phyloP scores from a whole-genome alignment of 2,113 vertebrate genomes.

The Montifringilla adamsi region DNA sequence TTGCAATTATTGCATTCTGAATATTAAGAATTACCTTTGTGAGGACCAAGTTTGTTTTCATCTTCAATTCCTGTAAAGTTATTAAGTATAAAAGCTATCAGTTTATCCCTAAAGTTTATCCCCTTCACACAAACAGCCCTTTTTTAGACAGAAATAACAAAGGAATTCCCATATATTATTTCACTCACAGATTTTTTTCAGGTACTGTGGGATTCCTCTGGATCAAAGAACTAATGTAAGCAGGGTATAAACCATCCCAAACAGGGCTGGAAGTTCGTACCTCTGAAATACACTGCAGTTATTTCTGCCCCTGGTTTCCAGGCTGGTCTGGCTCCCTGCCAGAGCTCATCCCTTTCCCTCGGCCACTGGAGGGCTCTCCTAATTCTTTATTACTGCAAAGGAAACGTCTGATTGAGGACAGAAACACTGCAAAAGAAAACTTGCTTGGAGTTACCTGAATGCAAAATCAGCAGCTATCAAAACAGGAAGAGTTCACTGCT shows the following conservation, averaged over 20 bases:
- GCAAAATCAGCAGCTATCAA: neutral
- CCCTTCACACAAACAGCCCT: neutral
- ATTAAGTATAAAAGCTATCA: neutral
- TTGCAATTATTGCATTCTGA: neutral
- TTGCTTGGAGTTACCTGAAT: neutral
- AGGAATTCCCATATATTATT: neutral
- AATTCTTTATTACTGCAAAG: neutral
- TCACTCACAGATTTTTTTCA: neutral
- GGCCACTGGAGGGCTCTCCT: slow-evolving; percentile 57
- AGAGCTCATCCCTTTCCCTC: neutral
- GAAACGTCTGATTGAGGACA: neutral
- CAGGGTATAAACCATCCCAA: neutral
- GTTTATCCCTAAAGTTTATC: neutral
- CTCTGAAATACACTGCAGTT: neutral
- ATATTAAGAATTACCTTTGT: neutral
- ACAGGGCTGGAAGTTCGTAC: neutral
- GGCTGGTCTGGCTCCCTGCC: neutral
- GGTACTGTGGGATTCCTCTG: neutral
- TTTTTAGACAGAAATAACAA: neutral
- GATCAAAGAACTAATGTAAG: neutral
- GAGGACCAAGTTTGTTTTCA: neutral
- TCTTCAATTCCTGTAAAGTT: neutral
- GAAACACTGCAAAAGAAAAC: neutral
- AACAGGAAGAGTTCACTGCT: neutral
- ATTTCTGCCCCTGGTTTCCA: neutral